These are phyloP conservation scores for Stenurella melanura DNA, from an alignment of 2,888 invertebrate genomes.

Conservation along the genomic window DNA sequence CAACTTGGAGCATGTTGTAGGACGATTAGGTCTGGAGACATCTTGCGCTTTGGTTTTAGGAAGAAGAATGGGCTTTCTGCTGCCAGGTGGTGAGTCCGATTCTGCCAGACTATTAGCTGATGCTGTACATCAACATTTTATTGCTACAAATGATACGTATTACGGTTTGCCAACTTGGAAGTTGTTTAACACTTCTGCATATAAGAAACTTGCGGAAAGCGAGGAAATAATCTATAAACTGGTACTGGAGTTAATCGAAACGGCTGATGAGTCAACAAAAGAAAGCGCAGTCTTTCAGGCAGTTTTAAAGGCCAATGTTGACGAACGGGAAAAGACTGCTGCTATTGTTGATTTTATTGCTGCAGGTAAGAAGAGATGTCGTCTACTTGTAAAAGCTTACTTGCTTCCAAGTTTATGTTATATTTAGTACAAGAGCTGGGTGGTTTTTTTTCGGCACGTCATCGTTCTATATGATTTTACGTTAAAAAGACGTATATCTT, in stretches of 20 bases:
- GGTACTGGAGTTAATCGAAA: slow-evolving; percentile 86
- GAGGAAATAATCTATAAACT: slow-evolving; percentile 87
- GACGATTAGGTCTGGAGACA: slow-evolving; percentile 87
- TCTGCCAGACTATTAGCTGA: slow-evolving; percentile 80
- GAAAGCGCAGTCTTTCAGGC: slow-evolving; percentile 84
- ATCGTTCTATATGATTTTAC: no score
- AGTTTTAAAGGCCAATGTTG: slow-evolving; percentile 83
- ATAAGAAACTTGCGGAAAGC: slow-evolving; percentile 81
- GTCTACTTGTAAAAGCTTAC: no score
- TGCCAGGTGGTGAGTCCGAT: slow-evolving; percentile 68
- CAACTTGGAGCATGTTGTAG: slow-evolving; percentile 84
- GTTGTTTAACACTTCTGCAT: slow-evolving; percentile 83
- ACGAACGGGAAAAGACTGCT: slow-evolving; percentile 87
- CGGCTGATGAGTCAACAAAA: slow-evolving; percentile 75
- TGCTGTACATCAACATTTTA: slow-evolving; percentile 86
- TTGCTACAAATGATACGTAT: slow-evolving; percentile 84
- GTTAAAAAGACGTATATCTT: no score
- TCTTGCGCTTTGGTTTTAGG: slow-evolving; percentile 88
- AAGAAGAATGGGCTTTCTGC: slow-evolving; percentile 84
- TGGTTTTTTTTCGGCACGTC: no score
- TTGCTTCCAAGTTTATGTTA: no score
- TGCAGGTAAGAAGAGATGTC: slow-evolving; percentile 71
- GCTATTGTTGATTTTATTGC: slow-evolving; percentile 91
- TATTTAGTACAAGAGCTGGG: no score
- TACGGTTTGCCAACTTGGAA: slow-evolving; percentile 91